Evolutionary conservation across 2,113 vertebrate species (phyloP), one percentile per base, ranked within the genome.

Genomic region (Parotia lawesii): DNA sequence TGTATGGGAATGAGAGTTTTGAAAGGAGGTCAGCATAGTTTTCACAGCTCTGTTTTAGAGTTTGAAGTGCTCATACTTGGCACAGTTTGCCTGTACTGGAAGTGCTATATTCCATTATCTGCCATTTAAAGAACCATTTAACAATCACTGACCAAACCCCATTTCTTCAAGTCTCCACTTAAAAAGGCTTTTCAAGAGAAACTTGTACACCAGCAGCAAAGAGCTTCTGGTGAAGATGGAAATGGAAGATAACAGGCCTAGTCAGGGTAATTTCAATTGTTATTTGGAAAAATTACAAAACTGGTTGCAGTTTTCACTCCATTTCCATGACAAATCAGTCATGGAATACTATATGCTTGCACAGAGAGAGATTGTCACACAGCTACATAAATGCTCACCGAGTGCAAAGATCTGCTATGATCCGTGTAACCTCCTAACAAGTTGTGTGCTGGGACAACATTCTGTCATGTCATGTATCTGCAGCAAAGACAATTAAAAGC

Each of bases 401-500:
- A 35, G 21, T 14, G 7, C 67, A 83, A 42, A 74, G 29, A 7
- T 37, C 48, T 60, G 60, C 18, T 70, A 15, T 0, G 14, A 57
- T 80, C 45, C 3, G 0, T 66, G 56, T 58, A 42, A 50, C 37
- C 27, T 77, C 12, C 1, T 83, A 31, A 50, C 14, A 40, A 58
- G 20, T 20, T 15, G 2, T 29, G 12, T 80, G 35, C 37, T 70
- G 75, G 60, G 69, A 53, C 35, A 79, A 23, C 12, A 13, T 64
- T 40, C 40, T 37, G 25, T 57, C 0, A 1, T 33, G 4, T 33
- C 10, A 3, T 20, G 3, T 24, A n/a, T 51, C n/a, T 37, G 38
- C 33, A 58, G 24, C 24, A 73, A 69, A 80, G 35, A 10, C 35
- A 47, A 25, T 50, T 50, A 38, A 45, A 87, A 72, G 0, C n/a